A percentile compares a stretch with the other conserved stretches of the same genome.
These are phyloP conservation scores for Apodemia hepburni DNA, from an alignment of 2,888 invertebrate species.

Conservation along the genomic window DNA sequence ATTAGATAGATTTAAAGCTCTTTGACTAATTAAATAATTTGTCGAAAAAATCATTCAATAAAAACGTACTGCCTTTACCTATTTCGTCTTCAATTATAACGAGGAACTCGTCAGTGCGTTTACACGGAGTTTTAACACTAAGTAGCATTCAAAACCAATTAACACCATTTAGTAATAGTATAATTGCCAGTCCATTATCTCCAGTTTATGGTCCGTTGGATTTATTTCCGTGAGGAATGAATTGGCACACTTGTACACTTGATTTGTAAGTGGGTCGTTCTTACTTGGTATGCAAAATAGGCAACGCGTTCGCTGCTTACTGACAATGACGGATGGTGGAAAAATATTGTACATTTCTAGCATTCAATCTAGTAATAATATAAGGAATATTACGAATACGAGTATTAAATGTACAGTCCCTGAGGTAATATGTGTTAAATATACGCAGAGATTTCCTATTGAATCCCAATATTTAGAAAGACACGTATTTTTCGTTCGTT, in stretches of 20 bases:
- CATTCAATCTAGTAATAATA: neutral
- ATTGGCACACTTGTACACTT: conserved; percentile 3
- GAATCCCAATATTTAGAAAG: no score
- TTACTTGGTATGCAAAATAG: conserved; percentile 18
- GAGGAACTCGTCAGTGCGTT: neutral
- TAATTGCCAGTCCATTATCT: conserved; percentile 8
- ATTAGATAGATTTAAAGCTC: no score
- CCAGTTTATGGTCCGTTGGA: conserved; percentile 9
- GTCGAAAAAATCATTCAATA: no score
- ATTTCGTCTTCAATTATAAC: neutral
- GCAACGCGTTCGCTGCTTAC: neutral
- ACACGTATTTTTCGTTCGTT: no score
- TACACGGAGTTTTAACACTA: conserved; percentile 7
- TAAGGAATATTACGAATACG: no score
- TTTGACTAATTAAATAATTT: no score
- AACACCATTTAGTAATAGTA: conserved; percentile 7
- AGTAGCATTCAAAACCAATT: conserved; percentile 2
- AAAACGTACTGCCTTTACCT: neutral
- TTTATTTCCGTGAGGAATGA: conserved; percentile 15
- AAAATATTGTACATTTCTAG: conserved; percentile 3
- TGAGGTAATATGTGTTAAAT: no score
- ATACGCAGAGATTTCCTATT: no score
- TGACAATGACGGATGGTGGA: conserved; percentile 5
- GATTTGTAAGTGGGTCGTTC: conserved; percentile 15
- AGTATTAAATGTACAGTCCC: no score